Evolutionary conservation across 2,113 vertebrate species (phyloP).

Genomic region (Sciurus niger): DNA sequence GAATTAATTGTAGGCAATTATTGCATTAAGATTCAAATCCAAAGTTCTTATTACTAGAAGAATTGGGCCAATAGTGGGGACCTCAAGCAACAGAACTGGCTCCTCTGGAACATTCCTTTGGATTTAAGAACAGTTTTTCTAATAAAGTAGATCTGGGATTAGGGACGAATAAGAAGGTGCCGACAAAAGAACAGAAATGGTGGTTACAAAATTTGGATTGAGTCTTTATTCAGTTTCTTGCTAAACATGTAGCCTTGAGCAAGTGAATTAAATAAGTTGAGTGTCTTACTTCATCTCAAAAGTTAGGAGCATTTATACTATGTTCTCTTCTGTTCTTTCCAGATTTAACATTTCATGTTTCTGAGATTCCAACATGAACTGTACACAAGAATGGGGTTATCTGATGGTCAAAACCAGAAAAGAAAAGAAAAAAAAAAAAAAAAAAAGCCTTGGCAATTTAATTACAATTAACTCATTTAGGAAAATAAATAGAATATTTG

Average conservation of each 20-base stretch:
- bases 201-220: conserved; percentile 30
- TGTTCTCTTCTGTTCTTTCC: conserved; percentile 19
- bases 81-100: conserved; percentile 2
- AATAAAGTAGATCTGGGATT: conserved; percentile 67
- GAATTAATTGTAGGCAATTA: conserved; percentile 64
- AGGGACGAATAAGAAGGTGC: conserved; percentile 34
- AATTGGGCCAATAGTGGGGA: neutral
- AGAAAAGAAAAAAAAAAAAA: conserved; percentile 34
- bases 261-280: conserved; percentile 49
- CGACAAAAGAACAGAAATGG: conserved; percentile 40
- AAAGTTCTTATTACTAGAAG: conserved; percentile 19
- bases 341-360: conserved; percentile 69
- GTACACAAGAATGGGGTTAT: conserved; percentile 55
- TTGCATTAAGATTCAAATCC: conserved; percentile 49
- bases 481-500: conserved; percentile 66
- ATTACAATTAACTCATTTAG: conserved; percentile 76
- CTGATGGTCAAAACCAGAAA: conserved; percentile 59
- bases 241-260: conserved; percentile 11
- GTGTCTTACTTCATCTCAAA: conserved; percentile 43
- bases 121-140: conserved; percentile 52
- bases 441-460: conserved; percentile 56
- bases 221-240: conserved; percentile 26
- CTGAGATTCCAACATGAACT: conserved; percentile 30
- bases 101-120: conserved; percentile 44
- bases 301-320: neutral